Evolutionary conservation across 2,113 vertebrate genomes (phyloP).

Genomic region (Todiramphus saurophagus): DNA sequence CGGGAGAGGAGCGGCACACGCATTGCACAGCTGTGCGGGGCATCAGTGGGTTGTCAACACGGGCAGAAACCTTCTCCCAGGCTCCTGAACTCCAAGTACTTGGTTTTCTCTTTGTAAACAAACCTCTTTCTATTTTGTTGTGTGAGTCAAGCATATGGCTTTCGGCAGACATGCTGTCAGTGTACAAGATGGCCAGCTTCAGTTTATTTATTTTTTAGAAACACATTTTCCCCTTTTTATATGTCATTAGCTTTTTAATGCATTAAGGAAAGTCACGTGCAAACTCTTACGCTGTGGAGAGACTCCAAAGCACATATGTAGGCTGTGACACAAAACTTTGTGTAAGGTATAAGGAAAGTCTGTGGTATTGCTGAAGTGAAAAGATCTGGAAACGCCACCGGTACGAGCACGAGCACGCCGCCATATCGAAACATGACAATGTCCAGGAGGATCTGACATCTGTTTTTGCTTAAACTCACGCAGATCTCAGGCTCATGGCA

Average conservation of each 20-base stretch:
- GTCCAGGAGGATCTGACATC: not conserved
- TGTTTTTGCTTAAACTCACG: not conserved
- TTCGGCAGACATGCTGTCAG: not conserved
- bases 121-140: not conserved
- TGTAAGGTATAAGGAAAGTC: not conserved
- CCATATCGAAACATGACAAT: accelerated
- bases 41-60: not conserved
- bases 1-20: accelerated
- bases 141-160: not conserved
- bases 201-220: not conserved
- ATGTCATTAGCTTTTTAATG: not conserved
- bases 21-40: accelerated
- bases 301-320: not conserved
- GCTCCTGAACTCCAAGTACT: not conserved
- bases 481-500: not conserved
- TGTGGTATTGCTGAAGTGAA: not conserved
- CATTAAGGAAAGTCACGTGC: not conserved
- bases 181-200: not conserved
- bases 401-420: not conserved
- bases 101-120: not conserved
- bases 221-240: not conserved
- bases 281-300: not conserved
- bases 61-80: not conserved
- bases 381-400: not conserved
- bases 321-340: not conserved